Conservation (phyloP, 2,113 vertebrate genomes). For the Henicopernis longicauda region DNA sequence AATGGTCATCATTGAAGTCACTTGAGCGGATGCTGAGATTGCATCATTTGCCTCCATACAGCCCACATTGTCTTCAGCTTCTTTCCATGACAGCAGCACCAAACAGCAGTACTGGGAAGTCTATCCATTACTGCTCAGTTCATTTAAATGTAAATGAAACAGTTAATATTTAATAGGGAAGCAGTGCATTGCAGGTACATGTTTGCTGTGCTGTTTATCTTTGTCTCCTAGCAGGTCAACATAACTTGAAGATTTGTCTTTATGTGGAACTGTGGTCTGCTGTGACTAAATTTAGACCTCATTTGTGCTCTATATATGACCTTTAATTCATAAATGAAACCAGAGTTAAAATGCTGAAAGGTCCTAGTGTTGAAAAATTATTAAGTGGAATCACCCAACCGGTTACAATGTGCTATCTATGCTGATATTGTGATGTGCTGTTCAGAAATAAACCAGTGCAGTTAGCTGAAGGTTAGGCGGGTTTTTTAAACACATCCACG, state of each 20-base stretch:
- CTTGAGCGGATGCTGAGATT: slow-evolving; percentile 63
- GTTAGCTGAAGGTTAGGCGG: slow-evolving; percentile 25
- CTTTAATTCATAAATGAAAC: slow-evolving; percentile 76
- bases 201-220: slow-evolving; percentile 73
- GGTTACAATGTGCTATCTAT: slow-evolving; percentile 30
- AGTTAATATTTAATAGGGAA: slow-evolving; percentile 83
- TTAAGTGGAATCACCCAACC: slow-evolving; percentile 53
- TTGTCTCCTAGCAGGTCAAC: slow-evolving; percentile 83
- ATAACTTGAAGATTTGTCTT: slow-evolving; percentile 91
- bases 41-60: slow-evolving; percentile 57
- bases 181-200: slow-evolving; percentile 74
- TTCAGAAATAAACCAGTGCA: slow-evolving; percentile 44
- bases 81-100: slow-evolving; percentile 72
- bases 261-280: slow-evolving; percentile 81
- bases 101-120: slow-evolving; percentile 69
- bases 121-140: slow-evolving; percentile 67
- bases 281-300: slow-evolving; percentile 90
- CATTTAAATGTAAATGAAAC: slow-evolving; percentile 85
- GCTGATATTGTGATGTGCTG: slow-evolving; percentile 54
- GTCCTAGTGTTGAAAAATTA: slow-evolving; percentile 62
- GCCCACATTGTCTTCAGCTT: slow-evolving; percentile 68
- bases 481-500: neutral
- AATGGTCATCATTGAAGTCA: slow-evolving; percentile 67
- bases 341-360: slow-evolving; percentile 58
- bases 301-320: slow-evolving; percentile 86